These are phyloP conservation scores for Cryptocephalus moraei DNA, from an alignment of 2,888 invertebrate species.

Conservation along the genomic window DNA sequence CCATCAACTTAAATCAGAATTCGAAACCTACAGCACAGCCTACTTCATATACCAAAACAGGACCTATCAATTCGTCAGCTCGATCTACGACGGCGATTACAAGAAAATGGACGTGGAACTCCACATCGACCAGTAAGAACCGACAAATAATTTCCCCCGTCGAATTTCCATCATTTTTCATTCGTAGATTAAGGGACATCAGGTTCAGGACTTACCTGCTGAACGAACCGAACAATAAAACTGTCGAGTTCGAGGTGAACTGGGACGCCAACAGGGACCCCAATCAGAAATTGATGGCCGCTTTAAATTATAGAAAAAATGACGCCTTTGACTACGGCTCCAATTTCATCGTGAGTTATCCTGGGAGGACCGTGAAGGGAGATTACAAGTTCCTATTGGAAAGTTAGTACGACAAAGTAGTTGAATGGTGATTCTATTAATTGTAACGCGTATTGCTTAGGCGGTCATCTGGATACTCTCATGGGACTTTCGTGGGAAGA, in stretches of 20 bases:
- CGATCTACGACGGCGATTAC: slow-evolving; percentile 54
- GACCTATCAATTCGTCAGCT: slow-evolving; percentile 56
- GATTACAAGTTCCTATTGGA: slow-evolving; percentile 51
- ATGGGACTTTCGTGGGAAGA: slow-evolving; percentile 61
- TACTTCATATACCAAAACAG: slow-evolving; percentile 58
- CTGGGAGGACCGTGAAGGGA: slow-evolving; percentile 61
- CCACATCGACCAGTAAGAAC: slow-evolving; percentile 66
- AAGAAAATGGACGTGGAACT: slow-evolving; percentile 59
- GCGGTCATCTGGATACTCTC: slow-evolving; percentile 39
- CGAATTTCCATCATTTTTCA: not conserved
- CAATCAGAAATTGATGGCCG: slow-evolving; percentile 55
- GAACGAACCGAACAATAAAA: slow-evolving; percentile 50
- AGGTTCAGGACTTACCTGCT: slow-evolving; percentile 56
- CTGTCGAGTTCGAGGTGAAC: slow-evolving; percentile 61
- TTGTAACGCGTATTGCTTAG: slow-evolving; percentile 21
- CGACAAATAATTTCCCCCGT: too few relatives aligned
- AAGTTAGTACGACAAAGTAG: slow-evolving; percentile 30
- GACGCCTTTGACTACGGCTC: slow-evolving; percentile 53
- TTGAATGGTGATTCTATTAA: too few relatives aligned
- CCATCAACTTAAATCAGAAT: slow-evolving; percentile 48
- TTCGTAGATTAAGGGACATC: slow-evolving; percentile 58
- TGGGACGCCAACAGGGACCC: slow-evolving; percentile 85
- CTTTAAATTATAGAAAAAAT: slow-evolving; percentile 51
- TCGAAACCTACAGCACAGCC: slow-evolving; percentile 52
- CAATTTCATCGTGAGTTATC: slow-evolving; percentile 58